phyloP scores from a whole-genome alignment of 1,140 invertebrate genomes.

The Zophobas morio region DNA sequence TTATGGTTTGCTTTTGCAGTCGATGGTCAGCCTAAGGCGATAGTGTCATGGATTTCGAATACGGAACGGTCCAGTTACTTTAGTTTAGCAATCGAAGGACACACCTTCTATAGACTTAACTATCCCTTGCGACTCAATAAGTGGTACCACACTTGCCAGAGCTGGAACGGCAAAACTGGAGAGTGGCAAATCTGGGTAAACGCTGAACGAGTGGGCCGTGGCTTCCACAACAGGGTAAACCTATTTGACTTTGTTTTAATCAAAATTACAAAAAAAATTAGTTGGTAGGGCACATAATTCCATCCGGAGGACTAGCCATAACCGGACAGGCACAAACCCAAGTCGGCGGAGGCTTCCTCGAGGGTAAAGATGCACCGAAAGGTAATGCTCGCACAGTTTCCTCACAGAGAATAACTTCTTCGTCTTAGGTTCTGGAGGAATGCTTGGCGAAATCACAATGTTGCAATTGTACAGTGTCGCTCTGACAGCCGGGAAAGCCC shows the following conservation, averaged over 20 bases:
- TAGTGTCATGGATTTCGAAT: conserved; percentile 84
- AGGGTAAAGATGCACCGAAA: conserved; percentile 70
- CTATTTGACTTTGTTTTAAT: too few species aligned
- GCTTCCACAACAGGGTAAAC: conserved; percentile 86
- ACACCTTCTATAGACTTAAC: conserved; percentile 86
- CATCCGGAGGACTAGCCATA: conserved; percentile 81
- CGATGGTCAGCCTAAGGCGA: conserved; percentile 78
- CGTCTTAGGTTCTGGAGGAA: conserved; percentile 73
- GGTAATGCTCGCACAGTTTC: conserved; percentile 64
- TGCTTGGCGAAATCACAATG: conserved; percentile 84
- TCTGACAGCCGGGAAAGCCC: conserved; percentile 84
- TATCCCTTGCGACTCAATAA: conserved; percentile 84
- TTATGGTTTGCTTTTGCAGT: conserved; percentile 68
- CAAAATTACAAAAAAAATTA: conserved; percentile 64
- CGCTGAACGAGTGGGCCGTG: conserved; percentile 84
- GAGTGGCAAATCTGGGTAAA: conserved; percentile 92
- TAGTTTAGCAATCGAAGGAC: conserved; percentile 83
- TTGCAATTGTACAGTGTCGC: conserved; percentile 84
- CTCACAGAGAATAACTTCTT: conserved; percentile 1
- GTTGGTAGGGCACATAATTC: conserved; percentile 84
- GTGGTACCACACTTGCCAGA: conserved; percentile 89
- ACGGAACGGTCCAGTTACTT: conserved; percentile 84
- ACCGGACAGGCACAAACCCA: conserved; percentile 81
- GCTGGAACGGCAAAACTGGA: conserved; percentile 88
- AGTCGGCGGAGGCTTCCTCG: conserved; percentile 72